These are phyloP conservation scores for Leptothorax acervorum DNA, from an alignment of 2,888 invertebrate species.

Conservation along the genomic window DNA sequence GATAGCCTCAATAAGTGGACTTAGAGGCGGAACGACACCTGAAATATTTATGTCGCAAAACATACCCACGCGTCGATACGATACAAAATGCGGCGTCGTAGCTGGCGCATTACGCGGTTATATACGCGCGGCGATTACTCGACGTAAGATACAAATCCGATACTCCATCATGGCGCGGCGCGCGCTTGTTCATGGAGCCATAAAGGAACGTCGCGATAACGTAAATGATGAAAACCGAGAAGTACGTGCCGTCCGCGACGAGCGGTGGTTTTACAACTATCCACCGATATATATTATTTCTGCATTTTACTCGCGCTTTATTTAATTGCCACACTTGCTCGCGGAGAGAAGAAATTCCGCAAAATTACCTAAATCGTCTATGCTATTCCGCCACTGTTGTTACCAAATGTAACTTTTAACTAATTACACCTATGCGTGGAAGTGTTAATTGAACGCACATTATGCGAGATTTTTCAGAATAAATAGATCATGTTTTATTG, in stretches of 20 bases:
- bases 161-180: conserved; percentile 68
- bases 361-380: neutral
- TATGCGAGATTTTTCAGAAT: neutral
- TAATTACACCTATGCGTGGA: neutral
- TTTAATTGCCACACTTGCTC: conserved; percentile 16
- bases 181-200: conserved; percentile 71
- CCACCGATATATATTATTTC: conserved; percentile 8
- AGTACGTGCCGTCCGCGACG: conserved; percentile 69
- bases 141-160: conserved; percentile 73
- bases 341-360: conserved; percentile 8
- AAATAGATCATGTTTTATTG: neutral
- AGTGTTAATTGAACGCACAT: neutral
- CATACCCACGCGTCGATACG: conserved; percentile 32
- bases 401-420: conserved; percentile 16
- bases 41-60: conserved; percentile 50
- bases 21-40: conserved; percentile 26
- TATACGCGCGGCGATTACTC: conserved; percentile 68
- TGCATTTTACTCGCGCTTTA: conserved; percentile 25
- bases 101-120: conserved; percentile 54
- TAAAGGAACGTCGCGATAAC: conserved; percentile 75
- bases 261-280: conserved; percentile 64
- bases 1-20: conserved; percentile 40
- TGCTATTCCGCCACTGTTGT: neutral
- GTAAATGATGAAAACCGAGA: conserved; percentile 75
- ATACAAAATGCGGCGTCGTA: conserved; percentile 30